These are phyloP conservation scores for Gouania willdenowi DNA, from an alignment of 2,797 vertebrate genomes.

Conservation along the genomic window DNA sequence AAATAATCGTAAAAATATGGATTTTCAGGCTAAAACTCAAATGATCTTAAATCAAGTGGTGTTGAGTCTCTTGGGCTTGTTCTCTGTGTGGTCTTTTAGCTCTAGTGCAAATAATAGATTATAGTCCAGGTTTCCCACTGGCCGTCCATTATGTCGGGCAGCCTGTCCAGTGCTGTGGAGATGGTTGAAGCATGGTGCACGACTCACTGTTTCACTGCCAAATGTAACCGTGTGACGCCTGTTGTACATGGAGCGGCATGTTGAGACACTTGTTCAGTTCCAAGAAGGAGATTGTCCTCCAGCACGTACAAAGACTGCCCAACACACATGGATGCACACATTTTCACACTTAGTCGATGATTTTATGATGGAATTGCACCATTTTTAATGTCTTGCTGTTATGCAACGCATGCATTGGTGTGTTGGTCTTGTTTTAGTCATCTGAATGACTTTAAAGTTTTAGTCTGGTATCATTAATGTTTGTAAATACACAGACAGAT, in stretches of 20 bases:
- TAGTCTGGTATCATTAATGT: too few species aligned
- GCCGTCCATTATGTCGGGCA: conserved; percentile 56
- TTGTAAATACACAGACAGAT: too few species aligned
- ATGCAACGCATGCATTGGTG: too few species aligned
- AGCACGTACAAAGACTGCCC: conserved; percentile 24
- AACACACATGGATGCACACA: background rate
- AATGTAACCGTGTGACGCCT: conserved; percentile 49
- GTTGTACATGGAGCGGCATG: conserved; percentile 28
- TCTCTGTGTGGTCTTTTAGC: conserved; percentile 39
- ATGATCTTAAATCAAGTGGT: too few species aligned
- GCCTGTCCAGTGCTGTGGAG: conserved; percentile 45
- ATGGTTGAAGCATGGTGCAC: conserved; percentile 45
- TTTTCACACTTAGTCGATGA: too few species aligned
- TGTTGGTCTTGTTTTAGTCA: too few species aligned
- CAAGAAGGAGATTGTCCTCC: conserved; percentile 33
- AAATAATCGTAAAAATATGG: too few species aligned
- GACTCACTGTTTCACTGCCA: conserved; percentile 54
- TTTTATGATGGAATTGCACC: too few species aligned
- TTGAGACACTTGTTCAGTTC: conserved; percentile 15
- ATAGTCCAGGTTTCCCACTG: conserved; percentile 54
- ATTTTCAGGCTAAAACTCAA: too few species aligned
- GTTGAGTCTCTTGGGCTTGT: too few species aligned
- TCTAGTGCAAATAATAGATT: conserved; percentile 13
- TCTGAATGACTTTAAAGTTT: too few species aligned
- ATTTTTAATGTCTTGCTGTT: too few species aligned